These are phyloP conservation scores for Heteropelma amictum DNA, from an alignment of 2,888 invertebrate genomes.

Conservation along the genomic window DNA sequence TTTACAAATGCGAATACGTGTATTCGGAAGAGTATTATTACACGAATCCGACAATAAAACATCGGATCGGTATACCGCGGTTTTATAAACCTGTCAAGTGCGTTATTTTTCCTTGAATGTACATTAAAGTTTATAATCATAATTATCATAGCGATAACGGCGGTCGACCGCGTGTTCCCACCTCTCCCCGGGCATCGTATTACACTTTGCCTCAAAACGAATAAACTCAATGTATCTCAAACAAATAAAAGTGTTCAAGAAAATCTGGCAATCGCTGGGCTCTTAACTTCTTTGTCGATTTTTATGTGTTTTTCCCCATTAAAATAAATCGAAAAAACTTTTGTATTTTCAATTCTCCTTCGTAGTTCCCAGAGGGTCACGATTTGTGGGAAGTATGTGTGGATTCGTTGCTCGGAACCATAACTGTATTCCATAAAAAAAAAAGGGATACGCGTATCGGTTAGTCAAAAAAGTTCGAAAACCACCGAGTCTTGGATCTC, in stretches of 20 bases:
- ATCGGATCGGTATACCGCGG: slow-evolving; percentile 22
- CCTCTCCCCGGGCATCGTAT: slow-evolving; percentile 17
- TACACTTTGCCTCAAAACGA: neutral
- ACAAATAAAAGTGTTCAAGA: too few species aligned
- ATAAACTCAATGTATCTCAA: slow-evolving; percentile 24
- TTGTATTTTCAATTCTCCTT: too few species aligned
- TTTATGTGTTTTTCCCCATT: too few species aligned
- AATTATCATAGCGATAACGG: too few species aligned
- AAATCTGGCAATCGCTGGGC: too few species aligned
- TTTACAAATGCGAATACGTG: slow-evolving; percentile 46
- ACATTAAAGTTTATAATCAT: slow-evolving; percentile 3
- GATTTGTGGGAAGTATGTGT: too few species aligned
- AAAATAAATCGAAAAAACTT: too few species aligned
- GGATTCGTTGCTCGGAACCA: too few species aligned
- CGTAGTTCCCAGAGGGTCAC: too few species aligned
- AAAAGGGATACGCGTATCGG: too few species aligned
- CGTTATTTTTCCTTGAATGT: slow-evolving; percentile 12
- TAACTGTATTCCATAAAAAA: too few species aligned
- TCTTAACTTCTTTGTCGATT: too few species aligned
- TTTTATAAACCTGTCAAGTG: slow-evolving; percentile 35
- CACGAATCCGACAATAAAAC: slow-evolving; percentile 47
- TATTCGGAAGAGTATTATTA: slow-evolving; percentile 51
- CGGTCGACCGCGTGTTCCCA: slow-evolving; percentile 50
- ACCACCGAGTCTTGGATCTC: slow-evolving; percentile 42
- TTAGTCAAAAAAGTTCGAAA: neutral